Conservation (phyloP, 1,140 invertebrate genomes). For the Oryctes rhinoceros region DNA sequence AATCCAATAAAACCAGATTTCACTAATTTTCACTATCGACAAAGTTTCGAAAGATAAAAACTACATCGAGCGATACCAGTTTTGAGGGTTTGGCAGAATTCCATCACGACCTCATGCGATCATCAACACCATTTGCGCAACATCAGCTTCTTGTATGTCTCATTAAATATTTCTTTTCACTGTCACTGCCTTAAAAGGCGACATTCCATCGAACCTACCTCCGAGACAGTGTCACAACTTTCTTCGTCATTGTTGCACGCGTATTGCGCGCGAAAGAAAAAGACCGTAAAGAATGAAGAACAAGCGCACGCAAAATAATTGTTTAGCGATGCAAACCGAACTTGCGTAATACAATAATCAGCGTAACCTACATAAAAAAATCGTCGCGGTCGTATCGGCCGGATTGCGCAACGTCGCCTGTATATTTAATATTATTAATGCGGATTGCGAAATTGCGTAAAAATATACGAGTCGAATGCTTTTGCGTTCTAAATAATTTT, state of each 20-base stretch:
- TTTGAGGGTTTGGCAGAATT: neutral
- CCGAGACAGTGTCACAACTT: neutral
- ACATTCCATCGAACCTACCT: neutral
- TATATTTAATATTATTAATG: constrained; percentile 5
- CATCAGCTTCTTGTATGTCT: neutral
- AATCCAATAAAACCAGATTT: too few species aligned
- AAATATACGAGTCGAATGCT: neutral
- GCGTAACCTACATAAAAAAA: constrained; percentile 10
- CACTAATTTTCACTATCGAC: too few species aligned
- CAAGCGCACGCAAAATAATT: neutral
- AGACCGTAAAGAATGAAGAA: neutral
- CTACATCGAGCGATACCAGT: neutral
- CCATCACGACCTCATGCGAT: neutral
- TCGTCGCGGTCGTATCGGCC: neutral
- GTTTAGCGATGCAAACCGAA: neutral
- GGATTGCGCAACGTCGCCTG: neutral
- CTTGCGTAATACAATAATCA: neutral
- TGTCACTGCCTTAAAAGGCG: neutral
- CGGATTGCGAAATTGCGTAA: constrained; percentile 17
- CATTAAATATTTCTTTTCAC: neutral
- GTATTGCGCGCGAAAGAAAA: neutral
- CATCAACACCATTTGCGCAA: neutral
- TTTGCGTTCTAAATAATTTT: constrained; percentile 10
- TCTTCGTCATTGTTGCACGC: neutral
- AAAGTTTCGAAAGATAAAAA: too few species aligned